Percentiles rank a stretch among this genome's conserved stretches.
Evolutionary conservation across 2,888 invertebrate species (phyloP).

Genomic region (Apodemia mormo): DNA sequence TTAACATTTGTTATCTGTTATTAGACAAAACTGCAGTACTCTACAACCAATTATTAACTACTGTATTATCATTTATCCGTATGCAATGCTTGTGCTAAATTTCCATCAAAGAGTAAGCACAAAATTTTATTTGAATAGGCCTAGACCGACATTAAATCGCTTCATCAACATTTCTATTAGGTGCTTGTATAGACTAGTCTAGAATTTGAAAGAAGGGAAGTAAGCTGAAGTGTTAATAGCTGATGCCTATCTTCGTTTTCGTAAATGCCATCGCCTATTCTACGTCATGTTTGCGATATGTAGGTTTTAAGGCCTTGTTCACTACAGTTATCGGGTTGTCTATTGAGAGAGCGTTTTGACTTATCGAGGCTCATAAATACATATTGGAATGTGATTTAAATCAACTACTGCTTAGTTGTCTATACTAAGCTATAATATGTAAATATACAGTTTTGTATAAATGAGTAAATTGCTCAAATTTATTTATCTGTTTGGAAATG

Average conservation of each 20-base stretch:
- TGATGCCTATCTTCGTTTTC: conserved; percentile 60
- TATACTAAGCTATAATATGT: too few species aligned
- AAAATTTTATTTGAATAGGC: conserved; percentile 6
- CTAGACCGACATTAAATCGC: not conserved
- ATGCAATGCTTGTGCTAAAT: not conserved
- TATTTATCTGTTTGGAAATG: too few species aligned
- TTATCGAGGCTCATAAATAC: not conserved
- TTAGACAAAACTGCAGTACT: too few species aligned
- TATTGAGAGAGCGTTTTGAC: not conserved
- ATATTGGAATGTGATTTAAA: not conserved
- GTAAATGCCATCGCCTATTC: conserved; percentile 37
- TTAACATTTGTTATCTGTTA: too few species aligned
- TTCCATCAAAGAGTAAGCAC: not conserved
- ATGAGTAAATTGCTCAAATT: too few species aligned
- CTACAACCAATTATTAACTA: not conserved
- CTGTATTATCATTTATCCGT: not conserved
- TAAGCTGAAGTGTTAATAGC: conserved; percentile 57
- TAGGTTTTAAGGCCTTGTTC: not conserved
- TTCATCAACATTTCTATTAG: conserved; percentile 20
- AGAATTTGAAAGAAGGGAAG: conserved; percentile 29
- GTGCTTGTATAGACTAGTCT: conserved; percentile 29
- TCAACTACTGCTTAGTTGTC: too few species aligned
- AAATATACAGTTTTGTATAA: too few species aligned
- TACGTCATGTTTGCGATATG: conserved; percentile 17
- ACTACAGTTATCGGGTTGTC: not conserved